phyloP scores from a whole-genome alignment of 1,140 invertebrate species.

The Aphaenogaster floridana region DNA sequence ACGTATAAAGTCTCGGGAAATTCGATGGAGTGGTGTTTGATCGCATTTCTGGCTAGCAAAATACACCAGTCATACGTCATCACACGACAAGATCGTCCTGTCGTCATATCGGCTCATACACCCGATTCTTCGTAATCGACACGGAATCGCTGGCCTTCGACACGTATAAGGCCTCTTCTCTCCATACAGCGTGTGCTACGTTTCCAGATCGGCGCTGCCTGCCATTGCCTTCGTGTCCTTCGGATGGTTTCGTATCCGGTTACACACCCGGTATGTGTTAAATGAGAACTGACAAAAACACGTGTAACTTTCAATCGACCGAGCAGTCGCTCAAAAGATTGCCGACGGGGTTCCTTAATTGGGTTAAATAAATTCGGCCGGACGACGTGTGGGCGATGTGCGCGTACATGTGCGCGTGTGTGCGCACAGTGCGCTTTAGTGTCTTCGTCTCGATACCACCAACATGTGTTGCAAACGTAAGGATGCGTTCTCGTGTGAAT shows the following conservation, averaged over 20 bases:
- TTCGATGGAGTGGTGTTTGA: not conserved
- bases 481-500: slow-evolving; percentile 22
- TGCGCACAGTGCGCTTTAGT: slow-evolving; percentile 17
- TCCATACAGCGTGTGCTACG: slow-evolving; percentile 30
- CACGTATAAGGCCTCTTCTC: slow-evolving; percentile 64
- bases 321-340: slow-evolving; percentile 78
- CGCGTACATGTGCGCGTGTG: not conserved
- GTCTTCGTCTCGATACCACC: not conserved
- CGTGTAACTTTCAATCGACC: slow-evolving; percentile 83
- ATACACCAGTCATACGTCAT: slow-evolving; percentile 22
- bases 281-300: slow-evolving; percentile 83
- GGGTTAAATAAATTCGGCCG: slow-evolving; percentile 76
- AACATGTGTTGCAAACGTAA: slow-evolving; percentile 47
- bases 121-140: slow-evolving; percentile 61
- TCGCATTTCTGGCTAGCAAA: not conserved
- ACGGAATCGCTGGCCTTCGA: slow-evolving; percentile 58
- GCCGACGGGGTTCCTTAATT: slow-evolving; percentile 75
- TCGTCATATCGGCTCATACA: slow-evolving; percentile 59
- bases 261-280: slow-evolving; percentile 72
- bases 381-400: slow-evolving; percentile 34
- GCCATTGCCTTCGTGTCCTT: slow-evolving; percentile 45
- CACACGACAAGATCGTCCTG: not conserved
- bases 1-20: slow-evolving; percentile 11
- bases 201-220: slow-evolving; percentile 48
- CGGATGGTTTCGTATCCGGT: slow-evolving; percentile 74